These are phyloP conservation scores for Monodelphis domestica DNA, from an alignment of 2,797 vertebrate genomes.

Conservation along the genomic window DNA sequence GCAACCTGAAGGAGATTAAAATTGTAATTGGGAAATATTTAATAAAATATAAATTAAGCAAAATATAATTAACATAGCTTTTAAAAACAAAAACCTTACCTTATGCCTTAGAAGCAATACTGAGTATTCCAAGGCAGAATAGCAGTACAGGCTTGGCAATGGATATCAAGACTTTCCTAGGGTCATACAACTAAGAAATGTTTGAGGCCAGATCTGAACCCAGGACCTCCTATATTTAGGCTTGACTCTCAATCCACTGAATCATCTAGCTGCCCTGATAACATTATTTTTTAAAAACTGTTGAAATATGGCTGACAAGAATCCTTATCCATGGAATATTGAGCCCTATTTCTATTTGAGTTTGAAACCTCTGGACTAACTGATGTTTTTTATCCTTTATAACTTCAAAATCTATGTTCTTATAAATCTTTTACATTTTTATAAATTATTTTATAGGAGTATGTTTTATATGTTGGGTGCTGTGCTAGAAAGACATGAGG, in stretches of 20 bases:
- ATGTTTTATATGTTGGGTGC: not conserved
- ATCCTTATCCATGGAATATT: not conserved
- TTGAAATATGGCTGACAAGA: not conserved
- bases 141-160: too few relatives aligned
- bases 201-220: too few relatives aligned
- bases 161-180: too few relatives aligned
- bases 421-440: not conserved
- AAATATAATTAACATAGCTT: not conserved
- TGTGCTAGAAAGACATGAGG: not conserved
- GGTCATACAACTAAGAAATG: too few relatives aligned
- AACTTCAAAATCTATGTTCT: not conserved
- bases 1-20: not conserved
- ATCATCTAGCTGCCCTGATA: too few relatives aligned
- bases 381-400: not conserved
- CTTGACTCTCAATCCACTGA: too few relatives aligned
- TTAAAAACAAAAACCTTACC: not conserved
- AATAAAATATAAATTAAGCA: not conserved
- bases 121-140: too few relatives aligned
- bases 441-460: not conserved
- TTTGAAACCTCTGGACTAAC: not conserved
- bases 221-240: too few relatives aligned
- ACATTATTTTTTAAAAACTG: not conserved
- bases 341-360: not conserved
- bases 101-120: too few relatives aligned
- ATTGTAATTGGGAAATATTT: not conserved